A percentile compares a stretch with the other conserved stretches of the same genome.
These are phyloP conservation scores for Stenotaenia linearis DNA, from an alignment of 2,888 invertebrate genomes.

Conservation along the genomic window DNA sequence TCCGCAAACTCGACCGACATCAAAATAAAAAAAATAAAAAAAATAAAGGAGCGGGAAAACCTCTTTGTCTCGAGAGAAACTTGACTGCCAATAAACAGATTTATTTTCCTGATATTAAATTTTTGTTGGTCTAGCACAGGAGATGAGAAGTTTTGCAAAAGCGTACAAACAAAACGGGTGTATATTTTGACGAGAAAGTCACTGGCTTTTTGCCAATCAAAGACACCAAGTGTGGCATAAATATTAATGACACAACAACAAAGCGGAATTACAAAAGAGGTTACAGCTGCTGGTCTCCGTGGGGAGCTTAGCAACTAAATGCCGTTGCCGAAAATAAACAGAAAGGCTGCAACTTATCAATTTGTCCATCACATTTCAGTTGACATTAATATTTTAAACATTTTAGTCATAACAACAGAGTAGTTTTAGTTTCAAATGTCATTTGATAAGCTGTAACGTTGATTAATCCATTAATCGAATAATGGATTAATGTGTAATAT, in stretches of 20 bases:
- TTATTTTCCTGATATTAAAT: slow-evolving; percentile 1
- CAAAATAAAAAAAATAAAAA: not conserved
- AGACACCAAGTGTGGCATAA: slow-evolving; percentile 27
- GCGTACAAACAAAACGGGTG: slow-evolving; percentile 7
- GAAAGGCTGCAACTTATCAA: slow-evolving; percentile 15
- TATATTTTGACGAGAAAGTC: not conserved
- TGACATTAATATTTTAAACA: not conserved
- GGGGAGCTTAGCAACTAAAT: slow-evolving; percentile 6
- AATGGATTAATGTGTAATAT: too few species aligned
- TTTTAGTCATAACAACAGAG: not conserved
- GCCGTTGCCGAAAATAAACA: slow-evolving; percentile 2
- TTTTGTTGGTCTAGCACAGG: not conserved
- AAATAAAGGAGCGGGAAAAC: not conserved
- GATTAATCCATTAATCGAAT: too few species aligned
- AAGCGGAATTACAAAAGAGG: slow-evolving; percentile 30
- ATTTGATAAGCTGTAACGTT: not conserved
- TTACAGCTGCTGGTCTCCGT: slow-evolving; percentile 15
- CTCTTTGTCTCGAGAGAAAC: not conserved
- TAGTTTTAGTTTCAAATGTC: not conserved
- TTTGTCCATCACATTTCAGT: not conserved
- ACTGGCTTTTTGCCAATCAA: slow-evolving; percentile 30
- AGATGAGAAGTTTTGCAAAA: not conserved
- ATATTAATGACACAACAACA: slow-evolving; percentile 32
- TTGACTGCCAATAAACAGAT: slow-evolving; percentile 19
- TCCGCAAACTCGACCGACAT: not conserved